These are phyloP conservation scores for Phainopepla nitens DNA, from an alignment of 2,113 vertebrate species.

Conservation along the genomic window DNA sequence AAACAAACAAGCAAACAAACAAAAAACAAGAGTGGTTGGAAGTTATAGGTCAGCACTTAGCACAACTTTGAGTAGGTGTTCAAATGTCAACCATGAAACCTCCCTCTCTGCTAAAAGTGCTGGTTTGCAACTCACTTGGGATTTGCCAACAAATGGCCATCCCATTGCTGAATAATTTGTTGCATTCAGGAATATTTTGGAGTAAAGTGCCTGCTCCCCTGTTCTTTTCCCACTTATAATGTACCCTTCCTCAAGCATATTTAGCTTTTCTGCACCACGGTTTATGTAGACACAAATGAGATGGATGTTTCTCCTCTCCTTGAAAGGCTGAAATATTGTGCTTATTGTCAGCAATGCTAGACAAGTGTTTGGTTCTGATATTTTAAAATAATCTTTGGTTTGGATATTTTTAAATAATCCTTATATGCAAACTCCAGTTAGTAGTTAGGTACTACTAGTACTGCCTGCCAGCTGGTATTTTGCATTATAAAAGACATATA, in stretches of 20 bases:
- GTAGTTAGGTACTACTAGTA: not conserved
- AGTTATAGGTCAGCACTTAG: not conserved
- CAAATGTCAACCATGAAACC: not conserved
- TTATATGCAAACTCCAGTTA: not conserved
- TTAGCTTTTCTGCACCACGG: not conserved
- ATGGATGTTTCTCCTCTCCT: not conserved
- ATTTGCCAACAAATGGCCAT: not conserved
- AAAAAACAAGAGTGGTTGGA: not conserved
- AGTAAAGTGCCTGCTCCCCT: not conserved
- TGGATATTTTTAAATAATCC: not conserved
- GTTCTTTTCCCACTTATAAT: not conserved
- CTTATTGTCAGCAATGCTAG: not conserved
- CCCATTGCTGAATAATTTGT: not conserved
- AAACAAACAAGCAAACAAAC: not conserved
- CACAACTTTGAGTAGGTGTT: not conserved
- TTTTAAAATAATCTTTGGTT: not conserved
- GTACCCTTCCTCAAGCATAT: not conserved
- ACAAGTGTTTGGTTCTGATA: not conserved
- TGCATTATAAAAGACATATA: not conserved
- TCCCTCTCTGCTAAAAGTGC: not conserved
- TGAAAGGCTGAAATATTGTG: not conserved
- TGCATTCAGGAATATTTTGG: not conserved
- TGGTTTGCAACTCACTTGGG: not conserved
- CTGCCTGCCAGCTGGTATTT: constrained; percentile 15
- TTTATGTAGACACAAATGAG: not conserved